A percentile compares a stretch with the other conserved stretches of the same genome.
Evolutionary conservation across 2,888 invertebrate genomes (phyloP).

Genomic region (Leptinotarsa juncta): DNA sequence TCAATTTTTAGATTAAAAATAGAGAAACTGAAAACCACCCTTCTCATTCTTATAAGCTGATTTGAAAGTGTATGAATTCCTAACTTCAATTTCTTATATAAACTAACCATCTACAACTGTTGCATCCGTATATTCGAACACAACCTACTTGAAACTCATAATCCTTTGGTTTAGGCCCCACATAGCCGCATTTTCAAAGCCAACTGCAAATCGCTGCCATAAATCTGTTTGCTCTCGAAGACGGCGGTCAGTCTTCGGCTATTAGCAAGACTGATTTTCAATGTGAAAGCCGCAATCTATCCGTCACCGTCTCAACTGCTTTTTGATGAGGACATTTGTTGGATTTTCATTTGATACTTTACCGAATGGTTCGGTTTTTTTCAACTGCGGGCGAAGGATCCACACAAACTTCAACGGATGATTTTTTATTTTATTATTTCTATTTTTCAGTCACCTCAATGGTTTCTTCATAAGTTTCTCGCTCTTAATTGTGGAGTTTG

Average conservation of each 20-base stretch:
- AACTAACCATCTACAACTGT: no score
- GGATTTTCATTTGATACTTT: background rate
- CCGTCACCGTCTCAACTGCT: constrained; percentile 46
- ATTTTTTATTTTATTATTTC: no score
- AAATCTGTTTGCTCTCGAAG: constrained; percentile 37
- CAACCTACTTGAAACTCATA: constrained; percentile 29
- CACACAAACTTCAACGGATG: no score
- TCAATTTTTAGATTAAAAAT: no score
- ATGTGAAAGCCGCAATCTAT: constrained; percentile 42
- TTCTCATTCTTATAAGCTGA: no score
- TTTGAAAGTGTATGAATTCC: no score
- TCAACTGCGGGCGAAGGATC: background rate
- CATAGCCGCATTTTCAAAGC: constrained; percentile 37
- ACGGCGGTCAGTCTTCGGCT: constrained; percentile 41
- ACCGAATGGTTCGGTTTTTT: background rate
- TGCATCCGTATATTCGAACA: background rate
- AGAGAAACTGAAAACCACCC: no score
- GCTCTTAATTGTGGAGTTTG: no score
- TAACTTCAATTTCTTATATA: no score
- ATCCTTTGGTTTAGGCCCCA: constrained; percentile 37
- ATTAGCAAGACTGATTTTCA: constrained; percentile 43
- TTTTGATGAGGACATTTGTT: constrained; percentile 38
- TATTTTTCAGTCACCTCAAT: no score
- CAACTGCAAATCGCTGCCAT: constrained; percentile 32
- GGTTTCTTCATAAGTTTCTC: no score